Base-by-base conservation (phyloP, 2,797 vertebrate genomes). In the Poecilia velifera region DNA sequence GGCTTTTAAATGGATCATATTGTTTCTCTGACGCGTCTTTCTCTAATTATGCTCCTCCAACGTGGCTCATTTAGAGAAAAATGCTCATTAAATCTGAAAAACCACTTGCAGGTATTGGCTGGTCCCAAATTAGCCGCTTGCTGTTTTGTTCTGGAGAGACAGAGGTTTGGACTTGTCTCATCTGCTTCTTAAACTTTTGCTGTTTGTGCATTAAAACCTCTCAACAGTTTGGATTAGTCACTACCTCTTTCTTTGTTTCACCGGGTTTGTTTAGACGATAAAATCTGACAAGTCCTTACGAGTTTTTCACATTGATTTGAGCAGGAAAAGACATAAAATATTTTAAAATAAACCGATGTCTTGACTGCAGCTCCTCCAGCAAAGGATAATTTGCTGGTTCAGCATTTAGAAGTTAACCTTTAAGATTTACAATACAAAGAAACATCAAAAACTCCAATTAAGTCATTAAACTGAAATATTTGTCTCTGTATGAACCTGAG, bases 271-370 rank as follows among this genome's bases (percentile, higher is more conserved):
- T 82, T 75, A 78, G 76, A 46, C 5, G 18, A 57, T 73, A 43
- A 76, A 77, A 77, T 73, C 62, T 80, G 68, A 18, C 85, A 13
- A 45, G 82, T 28, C 75, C 41, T 86, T 79, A 70, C 25, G 28
- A 79, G 82, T 83, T 8, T 62, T 62, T 34, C 28, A 18, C 12
- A 34, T 62, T 28, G 34, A 62, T 16, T 3, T 14, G 57, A 62
- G 57, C 28, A 62, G 6, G 28, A 62, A 12, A 57, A 28, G n/a
- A 57, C 12, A 57, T 57, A 57, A 57, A 57, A 57, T 12, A 13
- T 57, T 20, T 57, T 57, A 28, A 57, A n/a, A 57, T n/a, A 28
- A 55, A 62, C 28, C 9, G 4, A 2, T 18, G 57, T 62, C 28
- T 16, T 16, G 57, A 34, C 28, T 2, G 14, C 28, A 34, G 28